A percentile compares a stretch with the other conserved stretches of the same genome.
Evolutionary conservation across 2,113 vertebrate species (phyloP).

Genomic region (Varanus salvator): DNA sequence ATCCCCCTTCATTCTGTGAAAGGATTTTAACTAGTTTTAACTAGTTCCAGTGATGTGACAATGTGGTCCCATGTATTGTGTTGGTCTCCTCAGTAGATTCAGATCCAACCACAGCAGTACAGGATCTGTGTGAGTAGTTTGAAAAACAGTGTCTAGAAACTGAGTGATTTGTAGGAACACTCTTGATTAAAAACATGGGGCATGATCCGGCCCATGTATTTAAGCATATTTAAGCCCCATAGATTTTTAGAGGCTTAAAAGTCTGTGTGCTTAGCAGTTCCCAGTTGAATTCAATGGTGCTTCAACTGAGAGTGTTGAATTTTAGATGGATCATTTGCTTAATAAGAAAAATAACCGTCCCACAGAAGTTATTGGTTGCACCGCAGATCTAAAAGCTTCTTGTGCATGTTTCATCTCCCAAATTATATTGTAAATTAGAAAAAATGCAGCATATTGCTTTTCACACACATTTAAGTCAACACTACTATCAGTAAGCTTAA

Average conservation of each 20-base stretch:
- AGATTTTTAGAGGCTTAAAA: neutral
- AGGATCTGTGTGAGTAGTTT: too few species aligned
- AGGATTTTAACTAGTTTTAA: rapidly evolving
- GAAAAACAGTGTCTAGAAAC: neutral
- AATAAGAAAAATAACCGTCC: neutral
- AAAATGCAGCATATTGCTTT: neutral
- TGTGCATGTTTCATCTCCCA: too few species aligned
- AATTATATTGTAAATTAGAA: neutral
- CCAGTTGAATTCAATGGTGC: neutral
- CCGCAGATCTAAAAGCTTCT: neutral
- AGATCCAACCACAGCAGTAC: neutral
- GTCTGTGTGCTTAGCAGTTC: neutral
- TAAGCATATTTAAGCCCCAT: neutral
- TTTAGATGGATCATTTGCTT: neutral
- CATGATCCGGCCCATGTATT: neutral
- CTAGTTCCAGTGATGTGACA: neutral
- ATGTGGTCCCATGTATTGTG: neutral
- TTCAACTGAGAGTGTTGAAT: neutral
- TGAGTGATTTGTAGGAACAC: neutral
- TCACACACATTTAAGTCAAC: neutral
- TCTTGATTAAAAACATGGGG: neutral
- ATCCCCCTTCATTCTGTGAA: neutral
- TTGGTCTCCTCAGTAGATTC: neutral
- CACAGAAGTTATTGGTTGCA: neutral
- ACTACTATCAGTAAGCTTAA: neutral